Evolutionary conservation across 2,888 invertebrate genomes (phyloP).

Genomic region (Rambutsinella grinnellia): DNA sequence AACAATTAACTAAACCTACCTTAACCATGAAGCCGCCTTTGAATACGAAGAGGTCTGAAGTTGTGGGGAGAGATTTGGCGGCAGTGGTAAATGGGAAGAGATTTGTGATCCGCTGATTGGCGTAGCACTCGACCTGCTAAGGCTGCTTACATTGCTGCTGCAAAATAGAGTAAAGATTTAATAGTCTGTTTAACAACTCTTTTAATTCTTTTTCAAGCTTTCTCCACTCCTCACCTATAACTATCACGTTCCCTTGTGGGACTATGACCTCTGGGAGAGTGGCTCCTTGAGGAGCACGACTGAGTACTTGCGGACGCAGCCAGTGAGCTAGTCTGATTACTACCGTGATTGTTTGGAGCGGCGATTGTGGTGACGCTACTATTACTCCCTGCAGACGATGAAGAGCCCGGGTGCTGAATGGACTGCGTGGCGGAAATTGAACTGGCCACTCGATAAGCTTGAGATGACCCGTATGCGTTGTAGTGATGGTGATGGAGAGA

Average conservation of each 20-base stretch:
- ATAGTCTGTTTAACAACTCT: not conserved
- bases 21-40: slow-evolving; percentile 66
- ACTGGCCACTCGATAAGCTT: no score
- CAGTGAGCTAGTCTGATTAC: slow-evolving; percentile 45
- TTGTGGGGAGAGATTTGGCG: slow-evolving; percentile 64
- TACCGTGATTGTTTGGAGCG: no score
- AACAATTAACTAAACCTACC: slow-evolving; percentile 40
- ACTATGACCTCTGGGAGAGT: slow-evolving; percentile 84
- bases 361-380: slow-evolving; percentile 17
- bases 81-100: slow-evolving; percentile 57
- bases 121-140: slow-evolving; percentile 80
- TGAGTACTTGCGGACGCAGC: slow-evolving; percentile 53
- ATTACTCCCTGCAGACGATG: slow-evolving; percentile 14
- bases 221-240: slow-evolving; percentile 77
- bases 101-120: slow-evolving; percentile 71
- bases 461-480: slow-evolving; percentile 21
- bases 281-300: slow-evolving; percentile 67
- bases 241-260: slow-evolving; percentile 86
- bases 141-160: slow-evolving; percentile 87
- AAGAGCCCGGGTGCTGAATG: slow-evolving; percentile 31
- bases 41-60: slow-evolving; percentile 63
- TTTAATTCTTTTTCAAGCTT: not conserved
- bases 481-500: slow-evolving; percentile 67
- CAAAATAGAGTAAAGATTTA: slow-evolving; percentile 64
- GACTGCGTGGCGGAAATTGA: slow-evolving; percentile 21